Percentiles rank a stretch among this genome's conserved stretches.
Conservation (phyloP, 2,888 invertebrate genomes). For the Dryobota labecula region DNA sequence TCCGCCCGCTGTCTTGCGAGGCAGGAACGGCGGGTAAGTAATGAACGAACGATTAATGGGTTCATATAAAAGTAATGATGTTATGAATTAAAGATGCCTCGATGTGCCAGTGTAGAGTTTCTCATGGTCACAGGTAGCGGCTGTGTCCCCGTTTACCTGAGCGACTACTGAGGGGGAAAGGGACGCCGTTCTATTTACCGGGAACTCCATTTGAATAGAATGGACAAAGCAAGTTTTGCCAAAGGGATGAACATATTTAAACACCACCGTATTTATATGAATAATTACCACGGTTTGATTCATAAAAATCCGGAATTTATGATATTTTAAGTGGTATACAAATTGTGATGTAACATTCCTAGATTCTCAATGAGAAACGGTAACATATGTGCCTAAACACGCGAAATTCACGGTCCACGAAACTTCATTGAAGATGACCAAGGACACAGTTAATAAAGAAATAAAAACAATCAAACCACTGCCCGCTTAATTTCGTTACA, state of each 20-base stretch:
- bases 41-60: slow-evolving; percentile 60
- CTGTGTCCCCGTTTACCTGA: slow-evolving; percentile 84
- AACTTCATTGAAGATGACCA: slow-evolving; percentile 80
- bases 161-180: slow-evolving; percentile 76
- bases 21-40: slow-evolving; percentile 67
- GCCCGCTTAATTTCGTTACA: slow-evolving; percentile 69
- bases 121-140: slow-evolving; percentile 86
- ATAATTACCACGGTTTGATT: slow-evolving; percentile 58
- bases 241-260: slow-evolving; percentile 66
- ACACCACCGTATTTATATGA: slow-evolving; percentile 45
- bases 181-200: slow-evolving; percentile 82
- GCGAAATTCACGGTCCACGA: slow-evolving; percentile 81
- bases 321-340: background rate
- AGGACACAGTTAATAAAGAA: slow-evolving; percentile 76
- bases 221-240: slow-evolving; percentile 73
- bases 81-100: slow-evolving; percentile 73
- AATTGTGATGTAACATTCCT: slow-evolving; percentile 5
- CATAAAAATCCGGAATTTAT: slow-evolving; percentile 9
- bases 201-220: slow-evolving; percentile 84
- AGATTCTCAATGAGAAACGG: slow-evolving; percentile 44
- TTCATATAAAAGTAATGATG: slow-evolving; percentile 62
- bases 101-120: slow-evolving; percentile 71
- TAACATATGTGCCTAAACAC: slow-evolving; percentile 62
- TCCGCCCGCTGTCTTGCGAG: slow-evolving; percentile 80
- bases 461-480: slow-evolving; percentile 71